Evolutionary conservation across 30 jellyfish, hydroid and myxozoan species (phyloP), one percentile per base, ranked within the genome.

Genomic region (Hydractinia echinata): DNA sequence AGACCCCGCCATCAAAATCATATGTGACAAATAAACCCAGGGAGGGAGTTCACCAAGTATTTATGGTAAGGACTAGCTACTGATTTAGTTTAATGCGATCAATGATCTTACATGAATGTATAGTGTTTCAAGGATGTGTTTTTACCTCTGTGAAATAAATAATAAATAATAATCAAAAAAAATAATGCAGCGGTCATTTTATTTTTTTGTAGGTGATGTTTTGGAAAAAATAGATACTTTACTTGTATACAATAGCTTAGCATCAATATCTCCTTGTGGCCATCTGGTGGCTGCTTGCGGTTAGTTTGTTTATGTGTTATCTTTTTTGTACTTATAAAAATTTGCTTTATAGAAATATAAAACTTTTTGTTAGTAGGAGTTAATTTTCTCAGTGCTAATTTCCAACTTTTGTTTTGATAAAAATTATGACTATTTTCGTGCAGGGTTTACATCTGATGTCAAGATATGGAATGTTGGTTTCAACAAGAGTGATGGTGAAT

Each of bases 361-460:
- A 8, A 67, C 30, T 39, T 10, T 20, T 30, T 80, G 39, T 64
- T 67, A 77, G n/a, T 52, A 52, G 1, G 1, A 10, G n/a, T n/a
- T n/a, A n/a, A n/a, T n/a, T n/a, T n/a, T n/a, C n/a, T n/a, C n/a
- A n/a, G 50, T 15, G 51, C n/a, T 67, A 10, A 11, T 67, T 13
- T 67, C 21, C 11, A 0, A 1, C 1, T 67, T 71, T 71, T 19
- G 7, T 71, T 48, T n/a, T 71, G 30, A 58, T 19, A 20, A 13
- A 1, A 20, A 53, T 52, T 58, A 5, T 76, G 21, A 15, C 78
- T 53, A 13, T 14, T 67, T 54, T 64, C 6, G 54, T 74, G 51
- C 56, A 94, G 99, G 99, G 1, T 94, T 94, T 80, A 88, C 99
- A n/a, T 82, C 99, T 4, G 99, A 94, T 61, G 87, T 94, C 9